Evolutionary conservation across 2,113 vertebrate genomes (phyloP), one percentile per base, ranked within the genome.

Genomic region (Merops nubicus): DNA sequence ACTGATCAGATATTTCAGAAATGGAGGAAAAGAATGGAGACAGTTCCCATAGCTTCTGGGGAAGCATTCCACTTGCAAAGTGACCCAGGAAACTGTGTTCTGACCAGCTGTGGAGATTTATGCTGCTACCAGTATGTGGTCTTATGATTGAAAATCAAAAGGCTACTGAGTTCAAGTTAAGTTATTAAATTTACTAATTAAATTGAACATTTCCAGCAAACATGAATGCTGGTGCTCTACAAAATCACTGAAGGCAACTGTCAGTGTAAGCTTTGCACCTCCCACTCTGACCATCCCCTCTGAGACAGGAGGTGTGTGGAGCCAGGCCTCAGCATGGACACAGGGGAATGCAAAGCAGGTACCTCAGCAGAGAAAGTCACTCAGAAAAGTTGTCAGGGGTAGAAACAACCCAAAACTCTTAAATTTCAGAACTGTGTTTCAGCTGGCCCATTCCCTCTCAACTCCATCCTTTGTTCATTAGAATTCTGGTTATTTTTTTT

Each of bases 1-100:
- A 95, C 26, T 34, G 23, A 96, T 96, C 72, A 95, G 72, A 82
- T 19, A 57, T 33, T 67, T 90, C 3, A 89, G 91, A 94, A 95
- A 88, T 1, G 8, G 31, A 67, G 34, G 47, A 15, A 42, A 42
- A 64, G 50, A 53, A 18, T 0, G 17, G 40, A 62, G 69, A 62
- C 9, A 56, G 17, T 89, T 94, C 80, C 68, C 91, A 67, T 0
- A 78, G 36, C 38, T 91, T 48, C 48, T 34, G 48, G 83, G 83
- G 47, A 88, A 76, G 78, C n/a, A 6, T 0, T 10, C 11, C 69
- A 77, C 59, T 45, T 70, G 64, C 50, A 57, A 51, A 40, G 31
- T 0, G 11, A 10, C 62, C 65, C 6, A 2, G 3, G 1, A 26
- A 42, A 40, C 28, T 38, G 7, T 0, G 19, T 8, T 20, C 45